Conservation (phyloP, 2,113 vertebrate genomes). For the Anarrhichthys ocellatus region DNA sequence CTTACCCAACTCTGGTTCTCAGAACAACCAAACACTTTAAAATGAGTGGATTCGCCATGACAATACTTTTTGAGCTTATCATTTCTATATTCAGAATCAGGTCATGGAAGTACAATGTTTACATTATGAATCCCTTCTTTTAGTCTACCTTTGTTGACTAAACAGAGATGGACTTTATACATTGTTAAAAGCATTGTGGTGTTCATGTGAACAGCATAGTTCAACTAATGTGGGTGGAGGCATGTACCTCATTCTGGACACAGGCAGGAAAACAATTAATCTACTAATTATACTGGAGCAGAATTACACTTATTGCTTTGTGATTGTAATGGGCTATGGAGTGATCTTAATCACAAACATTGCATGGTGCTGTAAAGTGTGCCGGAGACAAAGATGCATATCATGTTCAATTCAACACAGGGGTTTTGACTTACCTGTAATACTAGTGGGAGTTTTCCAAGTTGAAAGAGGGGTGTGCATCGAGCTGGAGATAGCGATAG, state of each 20-base stretch:
- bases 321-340: no score
- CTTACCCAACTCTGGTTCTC: neutral
- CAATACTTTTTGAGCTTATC: neutral
- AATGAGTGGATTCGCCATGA: neutral
- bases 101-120: neutral
- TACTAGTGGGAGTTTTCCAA: neutral
- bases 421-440: neutral
- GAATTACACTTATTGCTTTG: neutral
- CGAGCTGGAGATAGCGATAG: neutral
- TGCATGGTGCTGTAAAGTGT: no score
- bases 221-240: neutral
- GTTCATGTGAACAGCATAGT: neutral
- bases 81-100: neutral
- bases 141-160: neutral
- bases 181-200: neutral
- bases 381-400: neutral
- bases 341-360: neutral
- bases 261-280: neutral
- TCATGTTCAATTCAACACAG: neutral
- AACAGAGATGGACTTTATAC: neutral
- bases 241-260: neutral
- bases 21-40: neutral
- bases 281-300: neutral
- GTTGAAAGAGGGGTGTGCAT: neutral
- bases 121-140: neutral